phyloP scores from a whole-genome alignment of 2,113 vertebrate species.

The Siniperca knerii region DNA sequence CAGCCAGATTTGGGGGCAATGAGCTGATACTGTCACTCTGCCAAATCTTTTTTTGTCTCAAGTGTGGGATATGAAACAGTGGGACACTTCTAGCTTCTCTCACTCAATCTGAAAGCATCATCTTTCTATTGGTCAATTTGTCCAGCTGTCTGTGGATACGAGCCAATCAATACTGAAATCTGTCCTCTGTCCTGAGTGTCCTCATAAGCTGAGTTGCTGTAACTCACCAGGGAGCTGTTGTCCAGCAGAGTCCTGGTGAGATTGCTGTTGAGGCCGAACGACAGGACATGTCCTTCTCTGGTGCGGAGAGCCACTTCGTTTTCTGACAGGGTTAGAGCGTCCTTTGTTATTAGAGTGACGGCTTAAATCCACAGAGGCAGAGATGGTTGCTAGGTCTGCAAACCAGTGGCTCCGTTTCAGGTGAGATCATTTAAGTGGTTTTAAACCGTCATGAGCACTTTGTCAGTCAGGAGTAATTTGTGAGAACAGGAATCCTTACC shows the following conservation, averaged over 20 bases:
- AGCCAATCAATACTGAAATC: constrained; percentile 55
- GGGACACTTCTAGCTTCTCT: constrained; percentile 20
- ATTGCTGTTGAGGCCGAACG: constrained; percentile 81
- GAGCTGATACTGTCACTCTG: constrained; percentile 59
- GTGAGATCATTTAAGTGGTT: not conserved
- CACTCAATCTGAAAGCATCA: constrained; percentile 15
- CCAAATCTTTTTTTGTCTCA: constrained; percentile 59
- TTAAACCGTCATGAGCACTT: not conserved
- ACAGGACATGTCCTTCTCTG: constrained; percentile 82
- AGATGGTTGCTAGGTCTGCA: not conserved
- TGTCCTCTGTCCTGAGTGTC: not conserved
- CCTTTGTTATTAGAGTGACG: constrained; percentile 15
- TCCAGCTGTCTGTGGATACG: constrained; percentile 37
- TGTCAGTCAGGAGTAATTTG: not conserved
- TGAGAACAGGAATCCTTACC: constrained; percentile 70
- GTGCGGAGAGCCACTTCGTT: constrained; percentile 82
- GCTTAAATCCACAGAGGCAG: constrained; percentile 7
- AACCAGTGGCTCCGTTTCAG: not conserved
- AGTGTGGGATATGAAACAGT: constrained; percentile 43
- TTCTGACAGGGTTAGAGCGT: constrained; percentile 69
- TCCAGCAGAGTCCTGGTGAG: constrained; percentile 80
- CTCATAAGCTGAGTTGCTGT: constrained; percentile 29
- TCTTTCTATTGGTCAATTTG: constrained; percentile 38
- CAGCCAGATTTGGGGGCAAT: constrained; percentile 43
- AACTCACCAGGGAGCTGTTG: constrained; percentile 87